These are phyloP conservation scores for Phalanger gymnotis DNA, from an alignment of 2,797 vertebrate species.

Conservation along the genomic window DNA sequence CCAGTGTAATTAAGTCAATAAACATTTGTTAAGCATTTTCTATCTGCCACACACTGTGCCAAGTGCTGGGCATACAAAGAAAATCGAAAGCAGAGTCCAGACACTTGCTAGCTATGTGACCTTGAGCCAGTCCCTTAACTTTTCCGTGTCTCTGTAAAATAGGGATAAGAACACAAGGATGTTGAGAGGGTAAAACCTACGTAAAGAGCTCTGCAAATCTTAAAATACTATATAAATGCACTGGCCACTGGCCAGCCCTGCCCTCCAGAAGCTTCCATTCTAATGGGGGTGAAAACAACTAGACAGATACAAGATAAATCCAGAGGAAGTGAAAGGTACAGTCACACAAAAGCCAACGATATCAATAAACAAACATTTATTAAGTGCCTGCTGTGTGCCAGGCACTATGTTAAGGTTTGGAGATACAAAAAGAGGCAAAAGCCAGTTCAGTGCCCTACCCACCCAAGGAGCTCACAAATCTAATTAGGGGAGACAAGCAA, in stretches of 20 bases:
- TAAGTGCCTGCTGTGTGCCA: background rate
- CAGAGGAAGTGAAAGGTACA: background rate
- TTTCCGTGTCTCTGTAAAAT: background rate
- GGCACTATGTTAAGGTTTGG: background rate
- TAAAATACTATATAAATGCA: background rate
- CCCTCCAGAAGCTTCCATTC: background rate
- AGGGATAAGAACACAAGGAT: background rate
- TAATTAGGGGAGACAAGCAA: background rate
- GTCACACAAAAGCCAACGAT: background rate
- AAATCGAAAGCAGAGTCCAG: background rate
- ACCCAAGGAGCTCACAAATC: background rate
- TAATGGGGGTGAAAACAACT: background rate
- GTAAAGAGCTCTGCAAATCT: background rate
- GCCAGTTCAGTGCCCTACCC: accelerated
- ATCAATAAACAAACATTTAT: background rate
- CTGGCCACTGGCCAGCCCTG: background rate
- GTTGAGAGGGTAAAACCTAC: background rate
- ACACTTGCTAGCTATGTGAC: background rate
- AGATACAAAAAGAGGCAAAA: background rate
- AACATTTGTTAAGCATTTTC: background rate
- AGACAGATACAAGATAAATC: background rate
- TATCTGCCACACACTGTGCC: background rate
- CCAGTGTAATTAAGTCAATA: background rate
- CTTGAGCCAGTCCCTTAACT: background rate
- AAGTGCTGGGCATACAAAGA: background rate